phyloP scores from a whole-genome alignment of 2,888 invertebrate genomes.

The Stenolophus ochropezus region DNA sequence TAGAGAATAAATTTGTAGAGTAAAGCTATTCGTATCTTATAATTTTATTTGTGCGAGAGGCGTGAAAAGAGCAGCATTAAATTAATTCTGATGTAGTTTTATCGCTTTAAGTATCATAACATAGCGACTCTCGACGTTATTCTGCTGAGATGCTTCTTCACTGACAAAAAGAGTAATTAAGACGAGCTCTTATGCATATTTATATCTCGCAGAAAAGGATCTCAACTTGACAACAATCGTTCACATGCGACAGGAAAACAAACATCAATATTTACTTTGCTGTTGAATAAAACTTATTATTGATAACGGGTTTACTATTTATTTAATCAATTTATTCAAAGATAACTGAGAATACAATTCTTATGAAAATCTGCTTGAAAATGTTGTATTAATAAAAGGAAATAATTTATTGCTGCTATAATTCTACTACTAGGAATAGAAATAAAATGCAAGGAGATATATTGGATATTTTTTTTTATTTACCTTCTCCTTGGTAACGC shows the following conservation, averaged over 20 bases:
- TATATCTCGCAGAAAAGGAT: not conserved
- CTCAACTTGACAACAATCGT: not conserved
- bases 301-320: too few species aligned
- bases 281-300: too few species aligned
- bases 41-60: not conserved
- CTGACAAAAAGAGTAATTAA: not conserved
- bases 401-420: too few species aligned
- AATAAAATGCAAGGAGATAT: too few species aligned
- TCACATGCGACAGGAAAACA: not conserved
- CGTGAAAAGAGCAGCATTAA: not conserved
- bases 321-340: too few species aligned
- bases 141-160: not conserved
- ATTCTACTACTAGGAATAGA: too few species aligned
- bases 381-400: too few species aligned
- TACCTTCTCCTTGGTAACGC: too few species aligned
- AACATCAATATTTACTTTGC: not conserved
- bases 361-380: too few species aligned
- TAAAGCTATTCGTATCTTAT: not conserved
- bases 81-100: not conserved
- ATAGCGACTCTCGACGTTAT: not conserved
- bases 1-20: not conserved
- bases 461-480: too few species aligned
- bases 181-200: not conserved
- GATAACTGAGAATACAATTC: too few species aligned
- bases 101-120: not conserved